A percentile compares a stretch with the other conserved stretches of the same genome.
These are phyloP conservation scores for Phyllotis vaccarum DNA, from an alignment of 2,797 vertebrate species.

Conservation along the genomic window DNA sequence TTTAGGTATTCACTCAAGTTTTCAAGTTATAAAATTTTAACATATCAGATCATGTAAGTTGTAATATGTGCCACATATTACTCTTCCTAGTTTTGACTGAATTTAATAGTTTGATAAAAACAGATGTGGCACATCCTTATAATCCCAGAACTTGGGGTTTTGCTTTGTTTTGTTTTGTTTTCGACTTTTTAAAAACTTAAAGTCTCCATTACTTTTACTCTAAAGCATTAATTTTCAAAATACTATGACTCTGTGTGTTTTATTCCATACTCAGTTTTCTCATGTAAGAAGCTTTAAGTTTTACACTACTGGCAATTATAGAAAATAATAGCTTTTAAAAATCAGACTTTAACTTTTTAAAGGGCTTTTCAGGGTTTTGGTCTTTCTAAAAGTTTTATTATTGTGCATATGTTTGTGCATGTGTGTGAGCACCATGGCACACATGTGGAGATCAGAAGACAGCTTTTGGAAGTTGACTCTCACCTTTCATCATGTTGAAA, in stretches of 20 bases:
- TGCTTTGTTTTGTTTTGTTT: background rate
- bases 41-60: constrained; percentile 83
- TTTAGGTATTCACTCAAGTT: constrained; percentile 82
- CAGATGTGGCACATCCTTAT: background rate
- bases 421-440: background rate
- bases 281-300: constrained; percentile 40
- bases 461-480: background rate
- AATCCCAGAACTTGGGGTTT: background rate
- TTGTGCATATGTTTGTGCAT: background rate
- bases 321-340: constrained; percentile 54
- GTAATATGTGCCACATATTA: constrained; percentile 79
- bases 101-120: constrained; percentile 58
- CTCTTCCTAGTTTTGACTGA: constrained; percentile 70
- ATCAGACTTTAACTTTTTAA: background rate
- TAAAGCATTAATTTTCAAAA: constrained; percentile 35
- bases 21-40: constrained; percentile 80
- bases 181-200: background rate
- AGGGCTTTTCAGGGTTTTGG: background rate
- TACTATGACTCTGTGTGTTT: background rate
- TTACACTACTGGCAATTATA: constrained; percentile 74
- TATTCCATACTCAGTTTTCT: background rate
- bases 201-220: constrained; percentile 3
- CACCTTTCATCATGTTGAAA: background rate
- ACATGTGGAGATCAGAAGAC: background rate
- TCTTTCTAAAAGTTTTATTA: background rate